Base-by-base conservation (phyloP, 2,888 invertebrate genomes). In the Pollenia angustigena region DNA sequence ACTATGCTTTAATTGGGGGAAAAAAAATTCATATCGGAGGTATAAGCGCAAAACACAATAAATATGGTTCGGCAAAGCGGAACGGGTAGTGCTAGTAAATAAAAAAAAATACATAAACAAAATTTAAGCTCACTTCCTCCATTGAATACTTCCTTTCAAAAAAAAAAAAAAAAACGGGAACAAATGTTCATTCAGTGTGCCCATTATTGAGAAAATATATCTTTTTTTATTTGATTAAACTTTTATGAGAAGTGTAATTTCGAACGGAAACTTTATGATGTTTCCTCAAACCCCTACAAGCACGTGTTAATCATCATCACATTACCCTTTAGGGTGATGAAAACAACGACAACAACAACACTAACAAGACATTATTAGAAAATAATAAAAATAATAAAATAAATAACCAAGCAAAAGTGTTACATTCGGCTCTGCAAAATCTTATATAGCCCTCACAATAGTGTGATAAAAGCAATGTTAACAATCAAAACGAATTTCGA, bases 181-280 rank as follows among this genome's bases (percentile, higher is more conserved):
- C 10, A 52, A 74, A 74, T 56, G 58, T 56, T 52, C 50, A 50
- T 14, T 60, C 14, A 40, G 50, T 40, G 50, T 40, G 40, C 9
- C 7, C 10, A 32, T 18, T 50, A 69, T 69, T 58, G 42, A 66
- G 7, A 68, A 58, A 54, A 60, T 66, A 68, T 64, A 9, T 42
- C 40, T 60, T 72, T 42, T 74, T 56, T n/a, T 42, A 48, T 60
- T 72, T 42, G 32, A 64, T 60, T 85, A 62, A 75, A 75, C 76
- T 81, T 76, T 72, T 40, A 14, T 16, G 66, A 78, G 72, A 68
- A 78, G 75, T 78, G 60, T 78, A 81, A 81, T 78, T 62, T 78
- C 40, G 50, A 74, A 81, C 76, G 85, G 78, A 85, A 85, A 71
- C 78, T 76, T 69, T 42, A 44, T 74, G 66, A 62, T 74, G 69